Evolutionary conservation across 2,888 invertebrate species (phyloP).

Genomic region (Aquatica leii): DNA sequence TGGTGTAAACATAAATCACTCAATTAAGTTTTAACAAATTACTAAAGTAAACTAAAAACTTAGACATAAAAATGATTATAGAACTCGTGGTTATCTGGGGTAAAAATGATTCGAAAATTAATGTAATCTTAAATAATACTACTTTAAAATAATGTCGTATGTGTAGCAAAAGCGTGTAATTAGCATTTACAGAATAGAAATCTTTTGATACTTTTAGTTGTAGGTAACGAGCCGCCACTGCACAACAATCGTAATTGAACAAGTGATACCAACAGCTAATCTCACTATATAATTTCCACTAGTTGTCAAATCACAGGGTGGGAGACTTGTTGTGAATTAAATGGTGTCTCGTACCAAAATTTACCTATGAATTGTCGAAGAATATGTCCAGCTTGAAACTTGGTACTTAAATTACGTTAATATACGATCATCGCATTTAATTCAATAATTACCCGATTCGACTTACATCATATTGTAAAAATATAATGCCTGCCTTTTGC

Average conservation of each 20-base stretch:
- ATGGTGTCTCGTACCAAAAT: conserved; percentile 47
- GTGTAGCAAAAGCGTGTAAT: neutral
- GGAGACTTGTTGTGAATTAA: conserved; percentile 44
- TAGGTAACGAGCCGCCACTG: too few species aligned
- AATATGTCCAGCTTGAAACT: conserved; percentile 71
- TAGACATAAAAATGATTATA: too few species aligned
- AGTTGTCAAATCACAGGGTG: conserved; percentile 40
- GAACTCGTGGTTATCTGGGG: too few species aligned
- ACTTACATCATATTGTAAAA: conserved; percentile 6
- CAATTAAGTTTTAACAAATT: too few species aligned
- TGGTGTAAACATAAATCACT: too few species aligned
- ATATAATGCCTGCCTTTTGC: conserved; percentile 24
- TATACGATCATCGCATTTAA: conserved; percentile 13
- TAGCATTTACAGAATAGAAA: neutral
- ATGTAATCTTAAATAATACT: too few species aligned
- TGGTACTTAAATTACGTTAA: conserved; percentile 59
- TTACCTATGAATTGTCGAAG: conserved; percentile 59
- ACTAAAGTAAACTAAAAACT: too few species aligned
- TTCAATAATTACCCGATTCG: neutral
- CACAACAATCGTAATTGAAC: too few species aligned
- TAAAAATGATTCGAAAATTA: too few species aligned
- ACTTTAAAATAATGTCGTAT: too few species aligned
- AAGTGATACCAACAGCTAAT: too few species aligned
- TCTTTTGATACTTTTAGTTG: neutral
- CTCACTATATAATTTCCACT: neutral